These are phyloP conservation scores for Psilopsiagon aurifrons DNA, from an alignment of 2,113 vertebrate species.

Conservation along the genomic window DNA sequence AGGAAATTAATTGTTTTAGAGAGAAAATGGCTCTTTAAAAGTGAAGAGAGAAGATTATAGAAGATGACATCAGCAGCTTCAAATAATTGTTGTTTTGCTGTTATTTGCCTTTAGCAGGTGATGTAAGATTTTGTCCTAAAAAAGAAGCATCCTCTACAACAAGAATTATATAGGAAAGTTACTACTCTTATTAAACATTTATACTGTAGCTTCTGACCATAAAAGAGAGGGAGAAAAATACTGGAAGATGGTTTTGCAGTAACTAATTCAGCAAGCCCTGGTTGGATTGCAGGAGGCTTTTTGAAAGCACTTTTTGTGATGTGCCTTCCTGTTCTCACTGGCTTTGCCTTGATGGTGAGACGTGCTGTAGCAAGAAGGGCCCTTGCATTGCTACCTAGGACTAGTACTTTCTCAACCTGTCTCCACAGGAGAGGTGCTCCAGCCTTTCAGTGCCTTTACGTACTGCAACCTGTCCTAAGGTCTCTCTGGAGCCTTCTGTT, in stretches of 20 bases:
- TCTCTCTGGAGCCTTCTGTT: not conserved
- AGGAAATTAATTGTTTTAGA: not conserved
- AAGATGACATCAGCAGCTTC: not conserved
- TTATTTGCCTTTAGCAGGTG: not conserved
- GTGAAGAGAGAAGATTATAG: not conserved
- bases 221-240: not conserved
- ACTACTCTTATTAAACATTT: not conserved
- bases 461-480: not conserved
- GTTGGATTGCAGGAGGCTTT: not conserved
- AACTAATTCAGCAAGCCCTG: not conserved
- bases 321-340: not conserved
- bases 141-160: not conserved
- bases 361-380: not conserved
- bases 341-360: not conserved
- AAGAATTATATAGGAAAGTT: not conserved
- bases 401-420: not conserved
- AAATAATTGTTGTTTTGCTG: not conserved
- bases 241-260: not conserved
- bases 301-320: not conserved
- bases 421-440: not conserved
- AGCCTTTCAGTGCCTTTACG: no score
- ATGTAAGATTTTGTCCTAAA: not conserved
- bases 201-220: not conserved
- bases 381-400: no score
- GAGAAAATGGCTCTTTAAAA: not conserved